These are phyloP conservation scores for Pangasius macronema DNA, from an alignment of 2,797 vertebrate genomes.

Conservation along the genomic window DNA sequence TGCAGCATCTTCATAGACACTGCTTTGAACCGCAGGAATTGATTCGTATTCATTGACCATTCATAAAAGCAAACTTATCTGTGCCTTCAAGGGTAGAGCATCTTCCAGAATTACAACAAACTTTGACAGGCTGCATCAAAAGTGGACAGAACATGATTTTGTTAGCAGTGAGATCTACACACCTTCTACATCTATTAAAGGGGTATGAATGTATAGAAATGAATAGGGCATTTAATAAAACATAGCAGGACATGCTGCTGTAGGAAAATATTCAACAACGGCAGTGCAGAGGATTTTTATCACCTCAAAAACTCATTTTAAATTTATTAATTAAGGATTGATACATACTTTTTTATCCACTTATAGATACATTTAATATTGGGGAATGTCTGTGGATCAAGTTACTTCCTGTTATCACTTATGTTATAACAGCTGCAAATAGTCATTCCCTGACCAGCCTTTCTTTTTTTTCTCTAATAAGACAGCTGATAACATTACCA, in stretches of 20 bases:
- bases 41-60: constrained; percentile 48
- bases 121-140: neutral
- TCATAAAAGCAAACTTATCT: constrained; percentile 30
- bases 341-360: neutral
- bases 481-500: neutral
- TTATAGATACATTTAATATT: neutral
- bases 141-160: neutral
- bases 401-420: neutral
- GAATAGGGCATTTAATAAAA: neutral
- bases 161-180: neutral
- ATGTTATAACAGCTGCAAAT: neutral
- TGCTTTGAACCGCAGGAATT: constrained; percentile 34
- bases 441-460: neutral
- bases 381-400: neutral
- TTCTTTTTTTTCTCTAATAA: neutral
- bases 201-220: neutral
- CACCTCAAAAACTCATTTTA: neutral
- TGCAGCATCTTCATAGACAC: constrained; percentile 29
- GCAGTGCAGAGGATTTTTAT: neutral
- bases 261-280: neutral
- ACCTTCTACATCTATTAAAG: neutral
- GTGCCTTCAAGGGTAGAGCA: constrained; percentile 12
- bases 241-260: neutral
- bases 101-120: neutral
- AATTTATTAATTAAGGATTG: neutral